Conservation (phyloP, 2,113 vertebrate species). For the Raja brachyura region DNA sequence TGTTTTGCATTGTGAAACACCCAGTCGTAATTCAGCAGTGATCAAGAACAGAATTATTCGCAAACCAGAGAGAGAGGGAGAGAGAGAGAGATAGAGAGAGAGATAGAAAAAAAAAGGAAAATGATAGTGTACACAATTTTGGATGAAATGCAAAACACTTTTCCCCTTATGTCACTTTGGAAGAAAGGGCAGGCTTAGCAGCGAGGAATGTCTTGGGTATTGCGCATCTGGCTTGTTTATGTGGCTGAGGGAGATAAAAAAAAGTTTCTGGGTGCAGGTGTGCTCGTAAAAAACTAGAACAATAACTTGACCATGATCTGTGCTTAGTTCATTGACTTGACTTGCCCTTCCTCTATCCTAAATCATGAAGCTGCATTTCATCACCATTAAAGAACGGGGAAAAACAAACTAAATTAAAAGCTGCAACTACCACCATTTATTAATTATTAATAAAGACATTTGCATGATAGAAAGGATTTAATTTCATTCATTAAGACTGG, state of each 20-base stretch:
- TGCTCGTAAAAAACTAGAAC: not conserved
- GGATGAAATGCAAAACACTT: not conserved
- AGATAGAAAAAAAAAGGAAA: not conserved
- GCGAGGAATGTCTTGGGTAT: conserved; percentile 25
- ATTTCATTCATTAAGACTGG: conserved; percentile 31
- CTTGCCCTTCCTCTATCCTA: not conserved
- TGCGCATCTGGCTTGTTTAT: not conserved
- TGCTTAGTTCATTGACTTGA: not conserved
- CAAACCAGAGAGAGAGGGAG: not conserved
- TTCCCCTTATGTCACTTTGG: not conserved
- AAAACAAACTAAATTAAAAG: not conserved
- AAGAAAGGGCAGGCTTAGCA: not conserved
- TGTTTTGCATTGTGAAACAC: conserved; percentile 62
- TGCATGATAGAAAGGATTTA: conserved; percentile 26
- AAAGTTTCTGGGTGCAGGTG: not conserved
- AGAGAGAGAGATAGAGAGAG: too few relatives aligned
- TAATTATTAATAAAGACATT: conserved; percentile 32
- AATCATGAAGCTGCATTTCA: not conserved
- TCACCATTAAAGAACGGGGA: conserved; percentile 5
- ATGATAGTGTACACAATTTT: not conserved
- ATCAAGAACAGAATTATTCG: conserved; percentile 8
- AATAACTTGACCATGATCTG: conserved; percentile 13
- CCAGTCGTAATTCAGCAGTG: conserved; percentile 54
- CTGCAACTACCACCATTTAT: conserved; percentile 33
- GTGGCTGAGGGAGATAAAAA: not conserved